phyloP scores from a whole-genome alignment of 2,797 vertebrate species.

The Decapterus maruadsi region DNA sequence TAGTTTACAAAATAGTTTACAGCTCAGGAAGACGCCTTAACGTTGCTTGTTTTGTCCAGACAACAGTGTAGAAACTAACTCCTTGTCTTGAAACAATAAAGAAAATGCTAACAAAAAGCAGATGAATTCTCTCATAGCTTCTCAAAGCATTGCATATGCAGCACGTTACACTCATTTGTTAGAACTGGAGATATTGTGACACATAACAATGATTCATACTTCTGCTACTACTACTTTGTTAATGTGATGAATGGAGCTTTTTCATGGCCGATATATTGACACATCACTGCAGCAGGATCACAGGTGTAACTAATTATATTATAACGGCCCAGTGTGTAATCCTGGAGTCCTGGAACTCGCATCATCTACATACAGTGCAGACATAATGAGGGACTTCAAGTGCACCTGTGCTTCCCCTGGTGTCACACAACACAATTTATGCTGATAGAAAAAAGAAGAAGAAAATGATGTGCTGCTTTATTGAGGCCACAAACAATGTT shows the following conservation, averaged over 20 bases:
- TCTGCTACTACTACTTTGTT: not conserved
- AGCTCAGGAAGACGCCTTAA: no score
- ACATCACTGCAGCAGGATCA: slow-evolving; percentile 17
- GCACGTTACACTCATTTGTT: not conserved
- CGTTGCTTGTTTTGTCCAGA: no score
- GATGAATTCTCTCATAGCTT: not conserved
- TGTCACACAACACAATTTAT: not conserved
- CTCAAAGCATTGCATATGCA: not conserved
- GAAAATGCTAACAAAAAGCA: not conserved
- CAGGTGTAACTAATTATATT: slow-evolving; percentile 23
- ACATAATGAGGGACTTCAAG: slow-evolving; percentile 35
- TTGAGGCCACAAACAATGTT: not conserved
- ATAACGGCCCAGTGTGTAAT: slow-evolving; percentile 18
- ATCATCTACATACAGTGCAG: slow-evolving; percentile 22
- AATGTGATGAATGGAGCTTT: not conserved
- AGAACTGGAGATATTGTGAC: not conserved
- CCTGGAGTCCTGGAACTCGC: not conserved
- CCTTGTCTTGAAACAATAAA: not conserved
- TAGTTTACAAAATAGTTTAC: no score
- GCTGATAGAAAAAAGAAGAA: not conserved
- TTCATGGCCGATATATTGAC: not conserved
- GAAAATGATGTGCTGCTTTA: not conserved
- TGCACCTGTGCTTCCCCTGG: slow-evolving; percentile 5
- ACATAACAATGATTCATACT: not conserved
- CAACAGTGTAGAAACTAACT: no score